A percentile compares a stretch with the other conserved stretches of the same genome.
Conservation (phyloP, 2,888 invertebrate species). For the Lingula anatina region DNA sequence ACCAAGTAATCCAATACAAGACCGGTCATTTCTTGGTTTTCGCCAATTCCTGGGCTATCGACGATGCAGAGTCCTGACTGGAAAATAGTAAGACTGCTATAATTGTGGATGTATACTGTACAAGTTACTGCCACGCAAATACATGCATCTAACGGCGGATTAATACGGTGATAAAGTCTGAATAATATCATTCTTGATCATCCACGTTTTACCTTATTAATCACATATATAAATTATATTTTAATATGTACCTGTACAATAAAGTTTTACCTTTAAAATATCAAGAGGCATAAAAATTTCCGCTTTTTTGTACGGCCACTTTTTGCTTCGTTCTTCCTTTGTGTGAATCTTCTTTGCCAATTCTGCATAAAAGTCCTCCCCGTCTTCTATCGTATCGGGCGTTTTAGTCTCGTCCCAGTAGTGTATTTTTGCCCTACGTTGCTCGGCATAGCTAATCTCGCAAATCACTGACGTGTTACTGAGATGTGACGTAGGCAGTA, state of each 20-base stretch:
- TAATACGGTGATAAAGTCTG: background rate
- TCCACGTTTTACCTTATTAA: no score
- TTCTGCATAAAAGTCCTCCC: background rate
- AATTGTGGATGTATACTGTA: background rate
- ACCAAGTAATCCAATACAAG: conserved; percentile 24
- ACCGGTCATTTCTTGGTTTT: conserved; percentile 22
- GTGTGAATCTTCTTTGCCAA: background rate
- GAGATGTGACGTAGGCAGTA: conserved; percentile 21
- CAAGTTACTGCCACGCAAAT: background rate
- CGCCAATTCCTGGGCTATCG: conserved; percentile 34
- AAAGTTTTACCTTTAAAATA: conserved; percentile 17
- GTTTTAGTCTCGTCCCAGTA: background rate
- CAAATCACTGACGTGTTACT: conserved; percentile 29
- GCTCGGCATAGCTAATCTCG: conserved; percentile 20
- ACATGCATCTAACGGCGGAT: background rate
- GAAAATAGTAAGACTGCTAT: background rate
- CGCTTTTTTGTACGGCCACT: conserved; percentile 15
- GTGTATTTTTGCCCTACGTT: background rate
- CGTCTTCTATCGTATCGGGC: background rate
- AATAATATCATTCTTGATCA: no score
- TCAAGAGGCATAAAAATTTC: conserved; percentile 18
- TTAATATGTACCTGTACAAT: background rate
- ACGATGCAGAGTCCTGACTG: conserved; percentile 26
- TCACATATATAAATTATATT: no score
- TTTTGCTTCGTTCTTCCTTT: conserved; percentile 4